These are phyloP conservation scores for Numenius arquata DNA, from an alignment of 2,113 vertebrate genomes.

Conservation along the genomic window DNA sequence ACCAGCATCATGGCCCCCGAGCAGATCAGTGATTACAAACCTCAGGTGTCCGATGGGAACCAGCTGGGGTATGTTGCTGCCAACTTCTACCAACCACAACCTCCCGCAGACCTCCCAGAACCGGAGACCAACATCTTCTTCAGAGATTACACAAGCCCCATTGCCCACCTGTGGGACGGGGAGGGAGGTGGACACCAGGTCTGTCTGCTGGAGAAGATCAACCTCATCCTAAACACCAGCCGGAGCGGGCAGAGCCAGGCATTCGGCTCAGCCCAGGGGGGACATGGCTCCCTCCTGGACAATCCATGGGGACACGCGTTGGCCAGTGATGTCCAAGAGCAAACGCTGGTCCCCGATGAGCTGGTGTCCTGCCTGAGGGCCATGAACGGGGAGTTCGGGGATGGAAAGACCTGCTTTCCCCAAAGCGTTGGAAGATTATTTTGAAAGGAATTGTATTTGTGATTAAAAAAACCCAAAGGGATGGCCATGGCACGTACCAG, in stretches of 20 bases:
- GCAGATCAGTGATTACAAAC: constrained; percentile 63
- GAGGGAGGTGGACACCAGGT: background rate
- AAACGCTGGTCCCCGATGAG: constrained; percentile 67
- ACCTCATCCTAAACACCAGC: constrained; percentile 61
- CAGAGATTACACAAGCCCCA: constrained; percentile 12
- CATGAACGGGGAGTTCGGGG: background rate
- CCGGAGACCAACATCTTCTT: background rate
- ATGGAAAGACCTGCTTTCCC: constrained; percentile 51
- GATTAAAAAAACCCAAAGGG: fast-evolving
- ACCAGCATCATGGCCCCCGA: fast-evolving
- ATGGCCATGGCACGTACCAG: fast-evolving
- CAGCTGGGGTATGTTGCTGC: background rate
- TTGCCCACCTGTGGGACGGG: background rate
- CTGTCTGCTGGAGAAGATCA: constrained; percentile 60
- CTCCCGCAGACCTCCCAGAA: background rate
- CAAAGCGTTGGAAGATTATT: background rate
- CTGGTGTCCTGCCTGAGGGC: constrained; percentile 64
- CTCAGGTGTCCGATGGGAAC: constrained; percentile 40
- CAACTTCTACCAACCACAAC: background rate
- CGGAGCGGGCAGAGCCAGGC: background rate
- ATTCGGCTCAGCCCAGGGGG: background rate
- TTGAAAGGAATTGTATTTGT: background rate
- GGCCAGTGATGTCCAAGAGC: constrained; percentile 29
- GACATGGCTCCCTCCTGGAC: background rate
- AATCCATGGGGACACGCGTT: background rate